phyloP scores from a whole-genome alignment of 2,888 invertebrate genomes.

The Apodemia zela region DNA sequence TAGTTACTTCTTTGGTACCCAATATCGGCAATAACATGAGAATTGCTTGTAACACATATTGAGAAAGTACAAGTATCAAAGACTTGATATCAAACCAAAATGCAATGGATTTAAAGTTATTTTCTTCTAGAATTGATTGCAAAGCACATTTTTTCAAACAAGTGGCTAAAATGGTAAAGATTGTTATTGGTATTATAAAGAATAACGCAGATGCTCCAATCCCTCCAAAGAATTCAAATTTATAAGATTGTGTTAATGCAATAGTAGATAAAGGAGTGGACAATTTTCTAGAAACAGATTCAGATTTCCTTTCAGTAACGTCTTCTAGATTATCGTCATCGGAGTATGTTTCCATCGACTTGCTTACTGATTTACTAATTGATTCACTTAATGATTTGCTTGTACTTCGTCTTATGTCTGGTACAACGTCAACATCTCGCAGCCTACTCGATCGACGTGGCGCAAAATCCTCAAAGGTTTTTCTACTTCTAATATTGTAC shows the following conservation, averaged over 20 bases:
- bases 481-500: constrained; percentile 53
- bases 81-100: constrained; percentile 54
- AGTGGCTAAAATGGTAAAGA: constrained; percentile 54
- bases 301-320: constrained; percentile 46
- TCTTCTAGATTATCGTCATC: constrained; percentile 64
- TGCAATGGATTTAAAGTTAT: constrained; percentile 38
- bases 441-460: constrained; percentile 60
- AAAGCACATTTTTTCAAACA: constrained; percentile 60
- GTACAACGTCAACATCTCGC: constrained; percentile 50
- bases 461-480: constrained; percentile 49
- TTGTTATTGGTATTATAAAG: constrained; percentile 54
- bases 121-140: constrained; percentile 45
- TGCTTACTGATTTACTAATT: constrained; percentile 24
- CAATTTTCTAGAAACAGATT: constrained; percentile 56
- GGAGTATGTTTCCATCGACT: constrained; percentile 59
- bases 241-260: constrained; percentile 43
- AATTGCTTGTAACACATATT: constrained; percentile 68
- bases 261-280: constrained; percentile 63
- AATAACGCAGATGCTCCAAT: constrained; percentile 52
- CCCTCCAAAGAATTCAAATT: constrained; percentile 67
- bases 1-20: constrained; percentile 60
- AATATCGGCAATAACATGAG: constrained; percentile 78
- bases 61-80: constrained; percentile 49
- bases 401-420: constrained; percentile 55
- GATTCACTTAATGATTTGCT: constrained; percentile 56